Evolutionary conservation across 2,888 invertebrate species (phyloP), one percentile per base, ranked within the genome.

Genomic region (Cerastis rubricosa): DNA sequence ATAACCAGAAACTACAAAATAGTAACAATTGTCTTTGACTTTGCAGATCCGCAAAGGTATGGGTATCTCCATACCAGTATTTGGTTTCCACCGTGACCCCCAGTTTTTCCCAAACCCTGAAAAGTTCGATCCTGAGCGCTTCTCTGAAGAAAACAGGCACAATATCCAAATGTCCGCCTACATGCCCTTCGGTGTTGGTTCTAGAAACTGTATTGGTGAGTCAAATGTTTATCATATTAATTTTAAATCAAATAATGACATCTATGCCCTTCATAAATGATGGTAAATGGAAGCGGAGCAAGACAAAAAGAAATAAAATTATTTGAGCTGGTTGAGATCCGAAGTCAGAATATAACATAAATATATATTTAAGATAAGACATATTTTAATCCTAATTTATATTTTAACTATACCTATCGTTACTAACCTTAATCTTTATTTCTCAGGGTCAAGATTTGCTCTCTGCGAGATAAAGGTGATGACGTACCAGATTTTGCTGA

Each of bases 71-170:
- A 76, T 87, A 43, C 87, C 86, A 22, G 72, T 29, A 0, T 70
- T 54, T n/a, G 78, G 68, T 5, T 54, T 86, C 29, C 87, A 87
- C 43, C 85, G 81, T 0, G 87, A 87, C 40, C 94, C 87, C 29
- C 70, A 86, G n/a, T 85, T 75, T 87, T 97, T 92, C 87, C 94
- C 96, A 0, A 93, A 97, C 51, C 97, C 97, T 0, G 84, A 88
- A 0, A 95, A 95, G 88, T 97, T 97, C 78, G 96, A 97, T 85
- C 97, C 97, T 19, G 93, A 97, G 82, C 89, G 97, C 35, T 97
- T 97, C 84, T 97, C 92, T 25, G 96, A 97, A 0, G 97, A 97
- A 80, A 97, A 97, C 83, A 97, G 95, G 83, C 89, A 92, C 0
- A 94, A 94, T 0, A 88, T 91, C 35, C 66, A 87, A 9, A 85